phyloP scores from a whole-genome alignment of 1,140 invertebrate genomes.

The Drosophila pachea region DNA sequence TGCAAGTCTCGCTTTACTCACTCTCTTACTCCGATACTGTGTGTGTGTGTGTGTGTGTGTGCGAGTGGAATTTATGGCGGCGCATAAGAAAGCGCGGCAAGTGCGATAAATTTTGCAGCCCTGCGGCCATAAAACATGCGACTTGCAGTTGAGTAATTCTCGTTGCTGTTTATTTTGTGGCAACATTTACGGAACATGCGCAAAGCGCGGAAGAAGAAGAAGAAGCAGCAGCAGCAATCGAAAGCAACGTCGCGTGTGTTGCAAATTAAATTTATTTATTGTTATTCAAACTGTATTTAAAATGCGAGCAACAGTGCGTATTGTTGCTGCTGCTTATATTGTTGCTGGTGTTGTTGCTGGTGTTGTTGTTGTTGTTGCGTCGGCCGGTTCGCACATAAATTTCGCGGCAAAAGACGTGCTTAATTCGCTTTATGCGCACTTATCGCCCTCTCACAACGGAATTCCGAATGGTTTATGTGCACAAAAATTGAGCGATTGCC shows the following conservation, averaged over 20 bases:
- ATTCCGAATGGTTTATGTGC: constrained; percentile 51
- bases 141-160: constrained; percentile 66
- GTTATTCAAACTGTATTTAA: constrained; percentile 45
- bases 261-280: constrained; percentile 69
- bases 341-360: no score
- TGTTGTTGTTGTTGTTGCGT: constrained; percentile 19
- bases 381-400: constrained; percentile 64
- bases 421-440: constrained; percentile 58
- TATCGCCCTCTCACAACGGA: constrained; percentile 51
- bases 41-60: constrained; percentile 17
- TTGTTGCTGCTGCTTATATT: constrained; percentile 14
- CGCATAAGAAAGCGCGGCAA: constrained; percentile 53
- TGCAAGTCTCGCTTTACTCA: neutral
- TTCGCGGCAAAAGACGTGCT: constrained; percentile 56
- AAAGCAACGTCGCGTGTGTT: constrained; percentile 60
- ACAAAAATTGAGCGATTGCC: constrained; percentile 62
- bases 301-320: constrained; percentile 30
- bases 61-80: constrained; percentile 40
- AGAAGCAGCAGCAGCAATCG: neutral
- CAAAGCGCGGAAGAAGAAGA: constrained; percentile 45
- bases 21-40: neutral
- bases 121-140: constrained; percentile 66
- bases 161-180: constrained; percentile 49
- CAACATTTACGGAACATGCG: constrained; percentile 67
- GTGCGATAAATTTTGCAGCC: constrained; percentile 69